Evolutionary conservation across 1,140 invertebrate genomes (phyloP).

Genomic region (Trichonephila clavata): DNA sequence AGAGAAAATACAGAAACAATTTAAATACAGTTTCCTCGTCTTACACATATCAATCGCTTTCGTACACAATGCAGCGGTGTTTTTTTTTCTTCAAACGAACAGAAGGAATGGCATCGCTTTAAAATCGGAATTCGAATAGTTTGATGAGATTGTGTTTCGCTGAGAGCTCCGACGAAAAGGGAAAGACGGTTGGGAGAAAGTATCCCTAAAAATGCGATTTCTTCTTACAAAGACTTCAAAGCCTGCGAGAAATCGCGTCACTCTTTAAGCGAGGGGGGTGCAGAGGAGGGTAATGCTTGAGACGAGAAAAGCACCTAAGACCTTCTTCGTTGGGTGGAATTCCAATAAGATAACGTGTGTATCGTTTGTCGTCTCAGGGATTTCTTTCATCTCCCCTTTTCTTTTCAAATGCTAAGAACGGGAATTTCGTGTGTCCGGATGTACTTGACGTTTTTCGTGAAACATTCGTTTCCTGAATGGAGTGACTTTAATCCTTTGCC

Average conservation of each 20-base stretch:
- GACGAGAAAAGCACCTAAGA: not conserved
- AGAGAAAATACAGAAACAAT: not conserved
- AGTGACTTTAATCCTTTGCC: not conserved
- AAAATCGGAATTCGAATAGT: not conserved
- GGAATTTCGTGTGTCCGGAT: not conserved
- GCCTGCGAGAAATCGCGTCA: constrained; percentile 3
- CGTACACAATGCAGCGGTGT: too few relatives aligned
- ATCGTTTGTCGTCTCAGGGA: not conserved
- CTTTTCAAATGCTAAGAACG: constrained; percentile 1
- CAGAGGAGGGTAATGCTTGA: not conserved
- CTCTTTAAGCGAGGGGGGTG: not conserved
- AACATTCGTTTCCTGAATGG: not conserved
- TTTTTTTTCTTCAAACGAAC: not conserved
- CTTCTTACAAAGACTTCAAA: not conserved
- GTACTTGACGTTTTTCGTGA: not conserved
- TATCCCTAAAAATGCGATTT: constrained; percentile 18
- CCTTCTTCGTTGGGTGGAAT: not conserved
- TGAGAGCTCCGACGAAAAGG: not conserved
- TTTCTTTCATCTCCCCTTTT: not conserved
- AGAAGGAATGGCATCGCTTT: not conserved
- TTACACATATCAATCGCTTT: not conserved
- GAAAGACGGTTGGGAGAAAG: not conserved
- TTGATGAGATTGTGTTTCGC: not conserved
- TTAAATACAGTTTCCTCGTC: not conserved
- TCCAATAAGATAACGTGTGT: constrained; percentile 28